Base-by-base conservation (phyloP, 1,140 invertebrate species). In the Eueides isabella region DNA sequence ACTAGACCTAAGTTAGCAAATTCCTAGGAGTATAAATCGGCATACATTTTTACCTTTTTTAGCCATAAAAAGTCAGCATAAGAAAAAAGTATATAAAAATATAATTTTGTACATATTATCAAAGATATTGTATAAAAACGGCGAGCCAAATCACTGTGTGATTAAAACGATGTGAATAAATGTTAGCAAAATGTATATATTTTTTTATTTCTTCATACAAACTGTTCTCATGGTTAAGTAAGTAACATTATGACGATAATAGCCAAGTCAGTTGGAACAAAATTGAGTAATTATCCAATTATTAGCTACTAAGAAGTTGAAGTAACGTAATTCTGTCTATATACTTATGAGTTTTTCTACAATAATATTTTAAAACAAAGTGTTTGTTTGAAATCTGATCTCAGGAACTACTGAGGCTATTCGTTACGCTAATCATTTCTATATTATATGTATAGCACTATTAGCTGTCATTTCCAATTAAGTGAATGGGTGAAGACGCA, bases 101-200 rank as follows among this genome's bases (percentile, higher is more conserved):
- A 77, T 64, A 62, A 80, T 83, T 86, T 83, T 88, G 84, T 88
- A 87, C 81, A 78, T 83, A 80, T 74, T 83, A 80, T 74, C 67
- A 44, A 76, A 30, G 71, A 61, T 44, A 80, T 74, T 84, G 81
- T 86, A 85, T 81, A 80, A 76, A 81, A 77, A 82, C 70, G 70
- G 74, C 76, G 67, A 65, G 61, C 28, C 30, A 80, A 41, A 72
- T 88, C 86, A 89, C 86, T 87, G 70, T 86, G 87, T 88, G 85
- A 85, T 89, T 68, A 23, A 71, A 76, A 66, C 67, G 28, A 55
- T 12, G 14, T 62, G 12, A 70, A 75, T 55, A 75, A 70, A 71
- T 44, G n/a, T 41, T 41, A 11, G 78, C 80, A 82, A 74, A 55
- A 78, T 68, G 71, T 65, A 70, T 71, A 69, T 23, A 6, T 55